Conservation (phyloP, 2,113 vertebrate genomes). For the Baryphthengus martii region DNA sequence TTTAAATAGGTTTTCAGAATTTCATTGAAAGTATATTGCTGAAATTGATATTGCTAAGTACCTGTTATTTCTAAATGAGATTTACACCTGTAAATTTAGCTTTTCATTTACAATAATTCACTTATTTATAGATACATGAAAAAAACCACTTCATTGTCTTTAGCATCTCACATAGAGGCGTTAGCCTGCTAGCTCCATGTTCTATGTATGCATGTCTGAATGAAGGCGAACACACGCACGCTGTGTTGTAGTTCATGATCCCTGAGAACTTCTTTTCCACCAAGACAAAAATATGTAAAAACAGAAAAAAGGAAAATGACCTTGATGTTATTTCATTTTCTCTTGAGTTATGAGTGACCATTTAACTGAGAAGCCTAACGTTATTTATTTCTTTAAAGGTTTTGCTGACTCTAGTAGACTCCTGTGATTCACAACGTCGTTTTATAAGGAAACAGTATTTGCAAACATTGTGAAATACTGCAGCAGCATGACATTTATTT, state of each 20-base stretch:
- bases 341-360: not conserved
- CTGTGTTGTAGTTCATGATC: not conserved
- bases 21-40: conserved; percentile 62
- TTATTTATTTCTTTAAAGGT: conserved; percentile 1
- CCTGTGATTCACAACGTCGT: not conserved
- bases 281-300: not conserved
- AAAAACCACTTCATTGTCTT: not conserved
- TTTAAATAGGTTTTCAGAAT: conserved; percentile 69
- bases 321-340: not conserved
- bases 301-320: not conserved
- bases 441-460: not conserved
- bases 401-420: not conserved
- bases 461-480: not conserved
- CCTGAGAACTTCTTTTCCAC: not conserved
- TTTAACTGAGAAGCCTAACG: not conserved
- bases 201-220: not conserved
- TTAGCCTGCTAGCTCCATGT: not conserved
- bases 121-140: not conserved
- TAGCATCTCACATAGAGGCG: fast-evolving
- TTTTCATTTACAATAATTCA: conserved; percentile 7
- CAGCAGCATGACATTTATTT: not conserved
- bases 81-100: conserved; percentile 40
- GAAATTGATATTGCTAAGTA: conserved; percentile 61
- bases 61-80: conserved; percentile 61
- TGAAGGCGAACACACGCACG: not conserved